Base-by-base conservation (phyloP, 2,113 vertebrate species). In the Anguilla rostrata region DNA sequence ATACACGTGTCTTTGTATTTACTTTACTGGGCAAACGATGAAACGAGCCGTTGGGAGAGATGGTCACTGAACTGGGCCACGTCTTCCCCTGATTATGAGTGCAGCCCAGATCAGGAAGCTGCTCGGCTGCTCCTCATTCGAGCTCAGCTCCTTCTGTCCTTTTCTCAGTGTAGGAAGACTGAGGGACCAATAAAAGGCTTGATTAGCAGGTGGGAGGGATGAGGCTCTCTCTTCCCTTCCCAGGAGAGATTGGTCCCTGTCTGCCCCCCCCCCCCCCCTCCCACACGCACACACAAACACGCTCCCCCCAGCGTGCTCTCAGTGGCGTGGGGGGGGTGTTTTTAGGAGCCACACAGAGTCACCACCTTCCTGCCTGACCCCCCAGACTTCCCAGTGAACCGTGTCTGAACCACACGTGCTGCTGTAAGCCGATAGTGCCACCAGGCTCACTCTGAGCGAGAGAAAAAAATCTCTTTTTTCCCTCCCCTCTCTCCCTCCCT, bases 351-450 rank as follows among this genome's bases (percentile, higher is more conserved):
- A 11, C 91, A 90, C 34, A 3, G 14, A 92, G 91, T 87, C 85
- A 83, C 75, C 94, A 93, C 92, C 93, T 91, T 88, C 92, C 89
- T 90, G 87, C 87, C 93, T 93, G 94, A 96, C 94, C 94, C 94
- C 95, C 93, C 94, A 94, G 93, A 91, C 91, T 89, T 91, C 88
- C 81, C 88, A 89, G 93, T 92, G 92, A 93, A 94, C 93, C 89
- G 90, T 88, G 86, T 88, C n/a, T 96, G 90, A 40, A 43, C 92
- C 91, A 92, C 91, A 81, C 90, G 49, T 5, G 87, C 93, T 12
- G 66, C 85, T 87, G 88, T 95, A 93, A 94, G 87, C 91, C n/a
- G 87, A 92, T 91, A 91, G 94, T 90, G 88, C 86, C 91, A 80
- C 84, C 12, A 46, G 87, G 91, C 91, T 86, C 87, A 78, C 89